Base-by-base conservation (phyloP, 2,797 vertebrate species). In the Potorous gilbertii region DNA sequence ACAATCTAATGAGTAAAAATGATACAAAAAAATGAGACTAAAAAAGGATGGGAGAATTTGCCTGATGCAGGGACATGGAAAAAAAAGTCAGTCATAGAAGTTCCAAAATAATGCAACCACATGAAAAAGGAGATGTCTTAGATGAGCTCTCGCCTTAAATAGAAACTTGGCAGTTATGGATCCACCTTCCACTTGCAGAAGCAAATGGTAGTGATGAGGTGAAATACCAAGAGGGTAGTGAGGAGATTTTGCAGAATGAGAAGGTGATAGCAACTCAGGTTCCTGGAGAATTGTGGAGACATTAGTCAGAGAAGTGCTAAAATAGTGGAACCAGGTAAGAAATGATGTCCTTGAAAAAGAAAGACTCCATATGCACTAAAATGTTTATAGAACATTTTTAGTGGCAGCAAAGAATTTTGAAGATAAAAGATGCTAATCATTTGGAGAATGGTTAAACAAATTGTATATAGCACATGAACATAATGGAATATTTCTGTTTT, bases 381-480 rank as follows among this genome's bases (percentile, higher is more conserved):
- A 90, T 54, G 54, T 27, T 40, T 87, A 46, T 28, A 28, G 11
- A 40, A 40, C 40, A 54, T 66, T 11, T 52, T 56, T 62, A 56
- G 50, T 5, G 34, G 12, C 28, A 57, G 18, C 2, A 40, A 90
- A 34, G 1, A 55, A 16, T 2, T 56, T 3, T 8, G 87, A 90
- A 54, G 0, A 50, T 28, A 5, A 6, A 31, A 54, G 16, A 28
- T 0, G 0, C 2, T 24, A 21, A 52, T 50, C 28, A 34, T 2
- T 52, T 31, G 34, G 62, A 8, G n/a, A 34, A 18, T 55, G 16
- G 40, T 34, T 46, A 27, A 40, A 31, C 8, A 13, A 74, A 34
- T 0, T 4, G 0, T 0, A 9, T 3, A 0, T 0, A 9, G 2
- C 18, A 16, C 4, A 27, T 28, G 2, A 21, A 28, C 1, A 9